Conservation (phyloP, 2,888 invertebrate species). For the Coelogynopora nodosa region DNA sequence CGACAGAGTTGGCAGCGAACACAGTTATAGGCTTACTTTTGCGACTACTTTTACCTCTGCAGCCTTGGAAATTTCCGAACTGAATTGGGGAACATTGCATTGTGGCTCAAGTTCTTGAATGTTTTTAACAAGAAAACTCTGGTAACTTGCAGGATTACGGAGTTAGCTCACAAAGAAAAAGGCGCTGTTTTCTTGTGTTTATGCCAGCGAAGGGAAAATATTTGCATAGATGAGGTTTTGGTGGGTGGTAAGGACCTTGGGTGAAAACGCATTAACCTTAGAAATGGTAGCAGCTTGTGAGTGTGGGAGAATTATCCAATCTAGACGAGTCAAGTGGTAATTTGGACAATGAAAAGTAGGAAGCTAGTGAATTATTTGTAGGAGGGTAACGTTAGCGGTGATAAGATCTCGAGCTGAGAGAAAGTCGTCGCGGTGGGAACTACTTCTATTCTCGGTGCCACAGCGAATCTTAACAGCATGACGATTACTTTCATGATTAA, state of each 20-base stretch:
- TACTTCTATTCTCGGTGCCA: neutral
- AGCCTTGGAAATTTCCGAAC: neutral
- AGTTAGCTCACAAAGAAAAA: neutral
- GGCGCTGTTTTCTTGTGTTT: neutral
- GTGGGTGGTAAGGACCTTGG: neutral
- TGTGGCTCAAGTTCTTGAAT: too few relatives aligned
- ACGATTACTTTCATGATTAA: too few relatives aligned
- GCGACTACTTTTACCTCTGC: too few relatives aligned
- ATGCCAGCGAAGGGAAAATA: neutral
- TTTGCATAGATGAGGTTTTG: neutral
- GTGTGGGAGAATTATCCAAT: constrained; percentile 13
- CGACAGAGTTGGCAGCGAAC: too few relatives aligned
- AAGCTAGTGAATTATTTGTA: neutral
- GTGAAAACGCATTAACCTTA: constrained; percentile 8
- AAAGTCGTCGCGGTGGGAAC: neutral
- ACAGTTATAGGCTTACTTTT: too few relatives aligned
- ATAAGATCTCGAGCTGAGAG: neutral
- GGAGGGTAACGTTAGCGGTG: neutral
- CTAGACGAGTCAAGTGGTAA: neutral
- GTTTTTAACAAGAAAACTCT: too few relatives aligned
- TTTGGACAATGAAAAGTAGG: constrained; percentile 32
- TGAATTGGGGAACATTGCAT: neutral
- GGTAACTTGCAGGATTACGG: neutral
- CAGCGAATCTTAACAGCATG: constrained; percentile 22
- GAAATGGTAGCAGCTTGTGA: neutral